phyloP scores from a whole-genome alignment of 2,113 vertebrate genomes.

The Canis aureus region DNA sequence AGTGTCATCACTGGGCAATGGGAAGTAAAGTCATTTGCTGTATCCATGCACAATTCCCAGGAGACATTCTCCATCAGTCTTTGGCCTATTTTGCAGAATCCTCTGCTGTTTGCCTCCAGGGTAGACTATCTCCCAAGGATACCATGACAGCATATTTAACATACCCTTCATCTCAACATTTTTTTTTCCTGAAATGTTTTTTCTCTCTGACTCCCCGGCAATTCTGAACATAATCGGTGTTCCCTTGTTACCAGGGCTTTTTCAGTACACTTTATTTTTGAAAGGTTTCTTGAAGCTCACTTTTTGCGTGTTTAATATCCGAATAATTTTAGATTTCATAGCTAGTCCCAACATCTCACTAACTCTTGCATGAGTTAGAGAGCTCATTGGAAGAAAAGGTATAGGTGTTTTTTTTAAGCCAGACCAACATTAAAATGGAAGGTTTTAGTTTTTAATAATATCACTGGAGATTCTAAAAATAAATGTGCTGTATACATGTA shows the following conservation, averaged over 20 bases:
- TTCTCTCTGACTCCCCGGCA: constrained; percentile 80
- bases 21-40: constrained; percentile 70
- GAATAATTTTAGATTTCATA: constrained; percentile 75
- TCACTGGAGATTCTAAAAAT: constrained; percentile 76
- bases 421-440: constrained; percentile 67
- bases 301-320: constrained; percentile 56
- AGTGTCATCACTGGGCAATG: constrained; percentile 21
- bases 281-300: constrained; percentile 68
- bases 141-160: constrained; percentile 78
- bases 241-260: constrained; percentile 72
- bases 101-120: constrained; percentile 81
- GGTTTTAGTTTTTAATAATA: constrained; percentile 69
- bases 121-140: constrained; percentile 71
- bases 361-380: constrained; percentile 55
- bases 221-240: constrained; percentile 70
- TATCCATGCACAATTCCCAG: constrained; percentile 66
- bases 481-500: constrained; percentile 70
- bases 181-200: constrained; percentile 69
- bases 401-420: not conserved
- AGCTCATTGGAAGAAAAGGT: constrained; percentile 65
- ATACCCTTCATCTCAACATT: constrained; percentile 73
- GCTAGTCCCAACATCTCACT: constrained; percentile 58
- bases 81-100: constrained; percentile 77
- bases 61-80: constrained; percentile 67
- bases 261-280: constrained; percentile 61